These are phyloP conservation scores for Ips typographus DNA, from an alignment of 1,140 invertebrate species.

Conservation along the genomic window DNA sequence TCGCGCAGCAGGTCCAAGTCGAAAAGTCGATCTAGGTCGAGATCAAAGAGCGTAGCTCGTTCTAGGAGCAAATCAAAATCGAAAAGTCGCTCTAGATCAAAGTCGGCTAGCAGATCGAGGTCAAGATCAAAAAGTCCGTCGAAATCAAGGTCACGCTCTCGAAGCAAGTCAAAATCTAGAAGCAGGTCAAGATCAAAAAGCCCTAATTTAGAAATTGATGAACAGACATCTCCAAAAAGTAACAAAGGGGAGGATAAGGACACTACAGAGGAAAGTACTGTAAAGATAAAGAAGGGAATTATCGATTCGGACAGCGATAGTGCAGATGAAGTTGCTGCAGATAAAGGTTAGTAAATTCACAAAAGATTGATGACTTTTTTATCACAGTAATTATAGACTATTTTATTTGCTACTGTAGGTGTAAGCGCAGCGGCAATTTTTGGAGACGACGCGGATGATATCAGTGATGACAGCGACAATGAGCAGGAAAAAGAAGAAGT, in stretches of 20 bases:
- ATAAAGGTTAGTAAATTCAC: conserved; percentile 37
- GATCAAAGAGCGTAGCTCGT: conserved; percentile 19
- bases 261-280: conserved; percentile 48
- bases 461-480: conserved; percentile 79
- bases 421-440: conserved; percentile 80
- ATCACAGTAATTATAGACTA: conserved; percentile 14
- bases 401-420: conserved; percentile 30
- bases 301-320: conserved; percentile 60
- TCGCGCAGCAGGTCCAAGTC: conserved; percentile 21
- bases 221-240: conserved; percentile 38
- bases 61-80: conserved; percentile 13
- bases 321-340: conserved; percentile 48
- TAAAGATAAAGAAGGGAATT: conserved; percentile 52
- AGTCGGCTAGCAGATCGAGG: conserved; percentile 13
- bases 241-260: conserved; percentile 49
- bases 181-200: conserved; percentile 50
- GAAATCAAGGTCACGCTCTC: conserved; percentile 27
- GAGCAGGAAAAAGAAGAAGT: conserved; percentile 55
- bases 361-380: background rate
- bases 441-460: conserved; percentile 87
- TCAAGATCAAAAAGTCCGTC: conserved; percentile 10
- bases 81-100: conserved; percentile 11
- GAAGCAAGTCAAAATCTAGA: conserved; percentile 39
- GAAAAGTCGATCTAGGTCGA: conserved; percentile 19
- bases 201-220: conserved; percentile 61